phyloP scores from a whole-genome alignment of 2,888 invertebrate genomes.

The Drosophila eohydei region DNA sequence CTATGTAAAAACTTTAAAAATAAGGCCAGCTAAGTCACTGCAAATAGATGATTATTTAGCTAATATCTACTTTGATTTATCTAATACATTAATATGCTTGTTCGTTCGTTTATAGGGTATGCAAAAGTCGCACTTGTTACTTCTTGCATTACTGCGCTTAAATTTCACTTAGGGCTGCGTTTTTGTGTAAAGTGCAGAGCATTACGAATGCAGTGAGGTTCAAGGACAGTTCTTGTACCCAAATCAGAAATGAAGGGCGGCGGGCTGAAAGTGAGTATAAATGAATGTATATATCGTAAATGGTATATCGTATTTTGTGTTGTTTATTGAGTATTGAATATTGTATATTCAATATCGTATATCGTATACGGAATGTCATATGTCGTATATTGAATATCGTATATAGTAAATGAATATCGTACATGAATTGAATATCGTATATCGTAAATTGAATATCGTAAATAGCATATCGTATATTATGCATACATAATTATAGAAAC shows the following conservation, averaged over 20 bases:
- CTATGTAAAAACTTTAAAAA: neutral
- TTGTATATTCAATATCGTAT: neutral
- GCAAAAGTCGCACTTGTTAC: neutral
- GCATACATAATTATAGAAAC: neutral
- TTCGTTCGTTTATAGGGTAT: slow-evolving; percentile 22
- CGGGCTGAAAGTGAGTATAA: neutral
- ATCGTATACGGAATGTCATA: too few species aligned
- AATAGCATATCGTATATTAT: neutral
- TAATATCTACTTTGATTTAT: neutral
- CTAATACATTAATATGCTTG: neutral
- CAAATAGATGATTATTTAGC: neutral
- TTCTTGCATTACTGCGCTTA: slow-evolving; percentile 14
- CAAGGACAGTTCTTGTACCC: slow-evolving; percentile 52
- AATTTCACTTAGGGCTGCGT: slow-evolving; percentile 17
- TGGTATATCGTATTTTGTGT: neutral
- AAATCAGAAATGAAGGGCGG: neutral
- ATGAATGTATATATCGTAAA: neutral
- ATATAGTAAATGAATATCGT: neutral
- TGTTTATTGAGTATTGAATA: neutral
- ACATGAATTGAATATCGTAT: neutral
- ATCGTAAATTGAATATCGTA: neutral
- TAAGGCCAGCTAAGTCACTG: neutral
- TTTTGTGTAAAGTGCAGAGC: slow-evolving; percentile 50
- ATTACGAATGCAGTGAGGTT: slow-evolving; percentile 45
- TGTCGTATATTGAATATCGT: neutral